Evolutionary conservation across 1,140 invertebrate genomes (phyloP), one percentile per base, ranked within the genome.

Genomic region (Habropoda laboriosa): DNA sequence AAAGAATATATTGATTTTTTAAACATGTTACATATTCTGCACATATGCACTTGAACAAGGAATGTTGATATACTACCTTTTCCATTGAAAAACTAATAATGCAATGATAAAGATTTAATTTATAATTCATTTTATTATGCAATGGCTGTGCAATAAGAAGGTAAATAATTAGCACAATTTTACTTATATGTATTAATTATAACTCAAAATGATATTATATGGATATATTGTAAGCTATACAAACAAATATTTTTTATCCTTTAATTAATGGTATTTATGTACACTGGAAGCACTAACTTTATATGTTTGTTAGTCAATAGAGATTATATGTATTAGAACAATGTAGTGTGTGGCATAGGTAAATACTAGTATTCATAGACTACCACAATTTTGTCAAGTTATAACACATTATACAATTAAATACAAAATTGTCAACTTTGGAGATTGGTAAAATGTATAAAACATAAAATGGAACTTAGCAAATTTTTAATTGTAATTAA

Each of bases 391-490:
- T 24, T n/a, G 16, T 49, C 30, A 49, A 51, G 8, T 51, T 49
- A 13, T 16, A 40, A 71, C 18, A 71, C 4, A 32, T 55, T 47
- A 32, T 40, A 49, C 42, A 47, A 32, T 38, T 2, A 58, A 27
- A 55, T 16, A 27, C 1, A 21, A 81, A 68, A 70, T 51, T 30
- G 32, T 78, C 78, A 66, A 3, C 58, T 66, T 64, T 45, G n/a
- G 5, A 71, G 51, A n/a, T 49, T 68, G 21, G 61, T 45, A 10
- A 57, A 63, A 71, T 60, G 60, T 45, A 53, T 66, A n/a, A 24
- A 63, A 35, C 18, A 49, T 38, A 47, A 42, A 40, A 78, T 82
- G 60, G 73, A 79, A 83, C 80, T 82, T 78, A 70, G 61, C 60
- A 83, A 83, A 82, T 30, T 58, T 38, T 73, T 60, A 57, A 30